These are phyloP conservation scores for Vireo griseus DNA, from an alignment of 2,797 vertebrate species.

Conservation along the genomic window DNA sequence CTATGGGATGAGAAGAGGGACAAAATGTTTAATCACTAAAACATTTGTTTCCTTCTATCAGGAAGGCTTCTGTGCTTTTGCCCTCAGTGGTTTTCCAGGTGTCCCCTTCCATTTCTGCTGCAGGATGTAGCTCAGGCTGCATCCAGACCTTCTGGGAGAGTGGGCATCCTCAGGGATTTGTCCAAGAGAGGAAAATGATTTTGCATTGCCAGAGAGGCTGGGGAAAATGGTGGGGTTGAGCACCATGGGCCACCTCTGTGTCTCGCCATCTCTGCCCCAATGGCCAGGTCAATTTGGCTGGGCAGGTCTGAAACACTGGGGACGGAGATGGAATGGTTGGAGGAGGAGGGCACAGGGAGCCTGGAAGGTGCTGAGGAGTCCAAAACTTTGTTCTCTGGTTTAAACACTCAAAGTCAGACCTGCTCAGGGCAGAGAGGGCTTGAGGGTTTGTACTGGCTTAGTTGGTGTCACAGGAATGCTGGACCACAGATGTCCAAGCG, in stretches of 20 bases:
- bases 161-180: neutral
- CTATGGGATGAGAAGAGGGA: neutral
- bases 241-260: neutral
- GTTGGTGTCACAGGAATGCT: neutral
- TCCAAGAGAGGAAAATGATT: neutral
- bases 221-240: neutral
- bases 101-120: neutral
- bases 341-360: neutral
- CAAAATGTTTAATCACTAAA: neutral
- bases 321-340: accelerated
- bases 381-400: neutral
- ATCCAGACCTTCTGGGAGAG: neutral
- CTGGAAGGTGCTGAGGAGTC: neutral
- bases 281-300: neutral
- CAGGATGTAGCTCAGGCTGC: neutral
- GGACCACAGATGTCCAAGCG: neutral
- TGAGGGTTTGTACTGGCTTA: neutral
- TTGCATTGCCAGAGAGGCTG: neutral
- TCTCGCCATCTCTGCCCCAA: neutral
- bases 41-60: neutral
- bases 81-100: accelerated
- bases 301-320: neutral
- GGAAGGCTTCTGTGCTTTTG: neutral
- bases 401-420: neutral
- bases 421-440: neutral